Conservation (phyloP, 2,888 invertebrate species). For the Drosophila mimica region DNA sequence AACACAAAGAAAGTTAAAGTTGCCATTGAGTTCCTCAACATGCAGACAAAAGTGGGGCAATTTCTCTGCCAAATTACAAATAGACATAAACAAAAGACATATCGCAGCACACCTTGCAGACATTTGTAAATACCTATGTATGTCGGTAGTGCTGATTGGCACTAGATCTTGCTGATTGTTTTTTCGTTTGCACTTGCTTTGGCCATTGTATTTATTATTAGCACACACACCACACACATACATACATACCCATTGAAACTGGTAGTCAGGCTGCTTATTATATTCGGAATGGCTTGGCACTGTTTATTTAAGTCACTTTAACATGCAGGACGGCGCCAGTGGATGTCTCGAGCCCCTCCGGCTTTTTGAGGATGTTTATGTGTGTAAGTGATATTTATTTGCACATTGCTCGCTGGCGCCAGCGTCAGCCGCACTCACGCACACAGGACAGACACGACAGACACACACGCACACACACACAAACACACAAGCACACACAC, state of each 20-base stretch:
- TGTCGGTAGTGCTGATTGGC: constrained; percentile 13
- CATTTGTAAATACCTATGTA: not conserved
- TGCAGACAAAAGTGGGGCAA: constrained; percentile 11
- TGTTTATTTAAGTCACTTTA: constrained; percentile 45
- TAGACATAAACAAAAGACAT: constrained; percentile 24
- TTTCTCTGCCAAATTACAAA: constrained; percentile 16
- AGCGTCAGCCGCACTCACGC: constrained; percentile 36
- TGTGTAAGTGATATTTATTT: constrained; percentile 70
- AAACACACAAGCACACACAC: not conserved
- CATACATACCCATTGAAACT: constrained; percentile 6
- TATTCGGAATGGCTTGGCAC: constrained; percentile 15
- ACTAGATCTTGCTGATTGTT: constrained; percentile 29
- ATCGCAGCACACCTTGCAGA: constrained; percentile 11
- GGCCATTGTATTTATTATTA: constrained; percentile 13
- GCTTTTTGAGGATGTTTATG: constrained; percentile 43
- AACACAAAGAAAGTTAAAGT: constrained; percentile 16
- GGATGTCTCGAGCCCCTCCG: constrained; percentile 30
- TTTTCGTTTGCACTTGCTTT: constrained; percentile 11
- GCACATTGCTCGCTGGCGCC: constrained; percentile 63
- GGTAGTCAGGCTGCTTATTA: constrained; percentile 15
- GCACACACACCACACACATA: not conserved
- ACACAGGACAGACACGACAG: constrained; percentile 8
- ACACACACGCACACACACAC: constrained; percentile 1
- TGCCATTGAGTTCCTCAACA: not conserved
- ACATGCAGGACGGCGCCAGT: constrained; percentile 53